phyloP scores from a whole-genome alignment of 2,113 vertebrate species.

The Fulica atra region DNA sequence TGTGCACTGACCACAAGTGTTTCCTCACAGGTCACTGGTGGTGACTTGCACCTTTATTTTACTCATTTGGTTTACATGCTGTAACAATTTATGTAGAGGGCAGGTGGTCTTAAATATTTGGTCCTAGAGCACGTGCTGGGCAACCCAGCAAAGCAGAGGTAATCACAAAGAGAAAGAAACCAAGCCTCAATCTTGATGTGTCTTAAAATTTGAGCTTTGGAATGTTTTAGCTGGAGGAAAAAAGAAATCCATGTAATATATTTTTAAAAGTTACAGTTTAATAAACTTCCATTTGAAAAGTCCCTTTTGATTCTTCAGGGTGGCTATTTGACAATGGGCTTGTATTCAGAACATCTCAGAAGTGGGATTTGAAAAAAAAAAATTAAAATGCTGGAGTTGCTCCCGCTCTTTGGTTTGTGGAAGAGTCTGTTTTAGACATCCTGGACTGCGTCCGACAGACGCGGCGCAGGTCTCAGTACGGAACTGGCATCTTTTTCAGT shows the following conservation, averaged over 20 bases:
- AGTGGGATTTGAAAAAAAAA: neutral
- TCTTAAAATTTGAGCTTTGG: neutral
- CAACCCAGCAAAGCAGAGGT: neutral
- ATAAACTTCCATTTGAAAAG: neutral
- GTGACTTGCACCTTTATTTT: neutral
- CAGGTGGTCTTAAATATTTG: neutral
- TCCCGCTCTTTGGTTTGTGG: neutral
- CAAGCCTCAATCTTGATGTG: neutral
- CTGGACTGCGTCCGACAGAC: too few species aligned
- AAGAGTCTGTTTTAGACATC: neutral
- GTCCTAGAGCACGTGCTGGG: neutral
- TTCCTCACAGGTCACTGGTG: neutral
- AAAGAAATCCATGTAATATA: neutral
- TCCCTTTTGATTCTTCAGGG: neutral
- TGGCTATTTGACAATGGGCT: neutral
- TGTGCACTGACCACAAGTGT: neutral
- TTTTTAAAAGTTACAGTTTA: neutral
- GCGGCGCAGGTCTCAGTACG: neutral
- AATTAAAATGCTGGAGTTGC: neutral
- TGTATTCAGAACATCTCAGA: neutral
- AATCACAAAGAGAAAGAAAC: neutral
- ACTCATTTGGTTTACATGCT: neutral
- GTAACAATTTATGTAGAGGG: neutral
- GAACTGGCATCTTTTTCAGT: neutral
- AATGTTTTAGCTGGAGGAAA: neutral